Conservation (phyloP, 2,113 vertebrate species). For the Hippolais icterina region DNA sequence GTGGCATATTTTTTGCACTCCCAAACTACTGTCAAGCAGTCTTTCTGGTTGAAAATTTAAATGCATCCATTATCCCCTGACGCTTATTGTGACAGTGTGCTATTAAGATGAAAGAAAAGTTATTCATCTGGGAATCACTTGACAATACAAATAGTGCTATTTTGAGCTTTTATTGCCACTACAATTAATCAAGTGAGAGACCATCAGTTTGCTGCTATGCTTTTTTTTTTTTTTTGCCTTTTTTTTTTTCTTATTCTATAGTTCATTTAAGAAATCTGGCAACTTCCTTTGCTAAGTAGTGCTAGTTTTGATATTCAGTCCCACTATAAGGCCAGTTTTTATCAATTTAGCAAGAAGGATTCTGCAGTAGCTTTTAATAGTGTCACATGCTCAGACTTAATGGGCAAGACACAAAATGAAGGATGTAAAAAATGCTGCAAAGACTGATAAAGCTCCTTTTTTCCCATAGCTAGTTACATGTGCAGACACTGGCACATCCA, state of each 20-base stretch:
- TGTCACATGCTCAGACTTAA: background rate
- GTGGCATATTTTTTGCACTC: background rate
- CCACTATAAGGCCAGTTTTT: background rate
- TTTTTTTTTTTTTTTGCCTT: background rate
- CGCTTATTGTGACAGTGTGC: constrained; percentile 5
- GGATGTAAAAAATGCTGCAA: background rate
- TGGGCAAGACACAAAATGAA: background rate
- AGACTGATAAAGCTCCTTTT: background rate
- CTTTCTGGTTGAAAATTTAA: background rate
- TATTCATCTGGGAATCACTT: constrained; percentile 33
- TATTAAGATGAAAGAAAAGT: constrained; percentile 29
- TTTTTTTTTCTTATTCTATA: background rate
- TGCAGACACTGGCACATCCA: background rate
- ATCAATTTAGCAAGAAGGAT: background rate
- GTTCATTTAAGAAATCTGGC: background rate
- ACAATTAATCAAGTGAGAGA: constrained; percentile 52
- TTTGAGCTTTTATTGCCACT: constrained; percentile 37
- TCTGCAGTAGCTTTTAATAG: background rate
- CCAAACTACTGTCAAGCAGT: background rate
- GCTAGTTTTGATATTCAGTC: background rate
- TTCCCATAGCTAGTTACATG: background rate
- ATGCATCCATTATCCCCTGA: constrained; percentile 17
- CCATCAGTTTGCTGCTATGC: background rate
- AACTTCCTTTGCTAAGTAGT: background rate
- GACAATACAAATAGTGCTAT: constrained; percentile 49